Evolutionary conservation across 2,113 vertebrate genomes (phyloP).

Genomic region (Candoia aspera): DNA sequence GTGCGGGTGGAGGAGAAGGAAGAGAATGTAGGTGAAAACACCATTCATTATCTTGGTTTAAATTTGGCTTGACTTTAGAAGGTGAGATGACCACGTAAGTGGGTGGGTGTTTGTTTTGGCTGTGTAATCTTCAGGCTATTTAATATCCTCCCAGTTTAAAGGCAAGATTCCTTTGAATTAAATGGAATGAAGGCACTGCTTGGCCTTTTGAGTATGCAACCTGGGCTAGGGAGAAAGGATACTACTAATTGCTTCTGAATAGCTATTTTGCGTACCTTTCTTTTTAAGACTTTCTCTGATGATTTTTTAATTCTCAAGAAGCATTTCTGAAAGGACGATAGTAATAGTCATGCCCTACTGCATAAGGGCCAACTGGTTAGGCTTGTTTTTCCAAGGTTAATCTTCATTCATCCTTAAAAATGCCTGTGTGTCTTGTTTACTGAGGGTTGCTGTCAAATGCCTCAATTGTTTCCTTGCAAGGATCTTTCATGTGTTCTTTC

Average conservation of each 20-base stretch:
- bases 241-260: slow-evolving; percentile 35
- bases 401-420: background rate
- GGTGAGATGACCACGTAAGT: slow-evolving; percentile 22
- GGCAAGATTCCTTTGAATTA: slow-evolving; percentile 31
- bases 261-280: slow-evolving; percentile 26
- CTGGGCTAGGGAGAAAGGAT: slow-evolving; percentile 19
- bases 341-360: background rate
- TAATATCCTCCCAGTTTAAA: slow-evolving; percentile 39
- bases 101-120: slow-evolving; percentile 7
- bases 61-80: slow-evolving; percentile 45
- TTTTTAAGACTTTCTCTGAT: background rate
- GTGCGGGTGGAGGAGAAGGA: background rate
- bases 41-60: slow-evolving; percentile 13
- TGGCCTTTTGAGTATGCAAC: slow-evolving; percentile 32
- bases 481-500: background rate
- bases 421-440: background rate
- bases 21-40: slow-evolving; percentile 41
- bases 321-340: slow-evolving; percentile 5
- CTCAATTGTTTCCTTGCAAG: background rate
- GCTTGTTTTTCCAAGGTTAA: slow-evolving; percentile 30
- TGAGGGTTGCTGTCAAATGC: background rate
- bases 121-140: slow-evolving; percentile 26
- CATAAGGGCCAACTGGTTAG: slow-evolving; percentile 20
- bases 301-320: slow-evolving; percentile 10
- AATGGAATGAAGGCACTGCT: slow-evolving; percentile 24